These are phyloP conservation scores for Parapristionchus giblindavisi DNA, from an alignment of 2,888 invertebrate genomes.

Conservation along the genomic window DNA sequence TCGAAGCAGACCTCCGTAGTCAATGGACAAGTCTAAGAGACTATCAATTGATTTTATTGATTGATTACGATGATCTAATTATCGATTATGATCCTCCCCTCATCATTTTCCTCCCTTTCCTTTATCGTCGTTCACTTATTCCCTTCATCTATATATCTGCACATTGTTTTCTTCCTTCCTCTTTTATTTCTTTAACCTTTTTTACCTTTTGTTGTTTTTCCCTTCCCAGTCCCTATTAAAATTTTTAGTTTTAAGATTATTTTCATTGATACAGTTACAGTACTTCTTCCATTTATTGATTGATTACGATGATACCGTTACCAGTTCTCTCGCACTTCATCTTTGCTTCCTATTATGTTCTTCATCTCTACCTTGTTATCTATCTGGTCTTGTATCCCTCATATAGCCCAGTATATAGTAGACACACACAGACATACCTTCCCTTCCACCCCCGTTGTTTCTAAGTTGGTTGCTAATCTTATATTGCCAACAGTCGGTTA, in stretches of 20 bases:
- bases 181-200: slow-evolving; percentile 18
- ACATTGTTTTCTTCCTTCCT: background rate
- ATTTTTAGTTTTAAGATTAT: too few species aligned
- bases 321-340: too few species aligned
- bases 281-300: too few species aligned
- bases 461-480: slow-evolving; percentile 36
- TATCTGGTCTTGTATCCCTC: background rate
- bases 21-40: too few species aligned
- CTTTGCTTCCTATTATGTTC: too few species aligned
- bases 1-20: background rate
- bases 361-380: background rate
- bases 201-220: slow-evolving; percentile 14
- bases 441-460: background rate
- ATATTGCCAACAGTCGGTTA: slow-evolving; percentile 35
- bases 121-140: background rate
- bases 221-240: background rate
- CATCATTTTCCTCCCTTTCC: slow-evolving; percentile 1
- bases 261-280: too few species aligned
- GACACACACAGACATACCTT: too few species aligned
- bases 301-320: too few species aligned
- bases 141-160: background rate
- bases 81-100: background rate
- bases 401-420: too few species aligned
- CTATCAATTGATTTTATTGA: too few species aligned
- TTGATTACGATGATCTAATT: background rate